A percentile compares a stretch with the other conserved stretches of the same genome.
These are phyloP conservation scores for Drosophila limbata DNA, from an alignment of 2,888 invertebrate genomes.

Conservation along the genomic window DNA sequence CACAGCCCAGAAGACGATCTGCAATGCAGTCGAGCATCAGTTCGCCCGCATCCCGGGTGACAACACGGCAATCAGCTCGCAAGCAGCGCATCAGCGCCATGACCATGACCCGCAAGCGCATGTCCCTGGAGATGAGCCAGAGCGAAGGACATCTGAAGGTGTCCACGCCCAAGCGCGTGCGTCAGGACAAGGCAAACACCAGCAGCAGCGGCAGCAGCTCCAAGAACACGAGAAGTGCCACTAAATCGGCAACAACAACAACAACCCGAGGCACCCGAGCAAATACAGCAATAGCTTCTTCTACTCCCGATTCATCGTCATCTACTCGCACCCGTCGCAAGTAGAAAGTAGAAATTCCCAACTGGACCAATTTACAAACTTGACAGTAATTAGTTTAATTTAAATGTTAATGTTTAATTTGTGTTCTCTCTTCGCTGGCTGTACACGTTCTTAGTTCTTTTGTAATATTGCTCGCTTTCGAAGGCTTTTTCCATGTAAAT, in stretches of 20 bases:
- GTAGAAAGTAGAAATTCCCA: constrained; percentile 23
- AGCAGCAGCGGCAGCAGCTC: constrained; percentile 14
- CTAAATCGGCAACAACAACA: background rate
- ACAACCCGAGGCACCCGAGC: constrained; percentile 3
- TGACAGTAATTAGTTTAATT: constrained; percentile 22
- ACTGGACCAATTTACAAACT: background rate
- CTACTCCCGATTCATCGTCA: background rate
- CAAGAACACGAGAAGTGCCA: background rate
- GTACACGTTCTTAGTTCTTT: constrained; percentile 11
- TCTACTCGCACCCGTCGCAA: constrained; percentile 33
- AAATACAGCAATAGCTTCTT: background rate
- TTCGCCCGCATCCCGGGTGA: constrained; percentile 40
- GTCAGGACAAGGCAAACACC: constrained; percentile 26
- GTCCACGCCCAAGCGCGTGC: constrained; percentile 63
- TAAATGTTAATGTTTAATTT: constrained; percentile 3
- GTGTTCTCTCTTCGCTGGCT: constrained; percentile 14
- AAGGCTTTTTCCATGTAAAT: constrained; percentile 44
- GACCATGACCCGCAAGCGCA: constrained; percentile 79
- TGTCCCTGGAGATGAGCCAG: constrained; percentile 74
- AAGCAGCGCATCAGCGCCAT: constrained; percentile 58
- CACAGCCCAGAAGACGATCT: constrained; percentile 7
- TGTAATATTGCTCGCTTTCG: constrained; percentile 21
- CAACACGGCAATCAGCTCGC: constrained; percentile 73
- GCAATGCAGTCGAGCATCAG: constrained; percentile 1
- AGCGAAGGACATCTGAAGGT: constrained; percentile 50